These are phyloP conservation scores for Hycleus phaleratus DNA, from an alignment of 1,140 invertebrate genomes.

Conservation along the genomic window DNA sequence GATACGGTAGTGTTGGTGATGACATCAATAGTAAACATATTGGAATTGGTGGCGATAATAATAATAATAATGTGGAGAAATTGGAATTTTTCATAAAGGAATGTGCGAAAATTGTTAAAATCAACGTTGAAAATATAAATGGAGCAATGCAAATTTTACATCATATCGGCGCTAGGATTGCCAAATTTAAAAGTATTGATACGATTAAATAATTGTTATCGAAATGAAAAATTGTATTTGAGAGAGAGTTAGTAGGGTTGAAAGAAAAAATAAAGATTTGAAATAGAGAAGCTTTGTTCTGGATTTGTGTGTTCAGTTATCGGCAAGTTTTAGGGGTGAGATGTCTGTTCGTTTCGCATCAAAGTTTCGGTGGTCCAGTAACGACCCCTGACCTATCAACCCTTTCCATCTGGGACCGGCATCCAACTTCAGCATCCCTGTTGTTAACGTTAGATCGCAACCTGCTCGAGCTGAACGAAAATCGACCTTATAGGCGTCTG, in stretches of 20 bases:
- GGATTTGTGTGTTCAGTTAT: too few relatives aligned
- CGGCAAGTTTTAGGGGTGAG: too few relatives aligned
- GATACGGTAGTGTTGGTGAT: too few relatives aligned
- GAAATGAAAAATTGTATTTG: not conserved
- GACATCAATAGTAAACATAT: too few relatives aligned
- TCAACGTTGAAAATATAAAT: constrained; percentile 38
- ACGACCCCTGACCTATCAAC: constrained; percentile 16
- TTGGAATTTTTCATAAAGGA: constrained; percentile 87
- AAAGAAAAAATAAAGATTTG: too few relatives aligned
- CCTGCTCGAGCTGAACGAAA: constrained; percentile 2
- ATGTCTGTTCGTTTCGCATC: too few relatives aligned
- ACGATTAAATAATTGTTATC: constrained; percentile 36
- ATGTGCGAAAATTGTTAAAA: constrained; percentile 71
- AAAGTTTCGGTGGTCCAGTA: constrained; percentile 10
- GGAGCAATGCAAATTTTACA: constrained; percentile 50
- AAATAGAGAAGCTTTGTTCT: too few relatives aligned
- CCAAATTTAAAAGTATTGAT: constrained; percentile 54
- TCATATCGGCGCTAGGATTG: constrained; percentile 51
- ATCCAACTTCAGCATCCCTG: constrained; percentile 11
- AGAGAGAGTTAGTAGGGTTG: too few relatives aligned
- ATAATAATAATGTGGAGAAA: constrained; percentile 45
- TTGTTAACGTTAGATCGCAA: constrained; percentile 1
- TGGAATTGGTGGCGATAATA: not conserved
- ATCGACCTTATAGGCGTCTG: constrained; percentile 1
- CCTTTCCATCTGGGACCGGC: constrained; percentile 7